Percentiles rank a stretch among this genome's conserved stretches.
These are phyloP conservation scores for Boleophthalmus pectinirostris DNA, from an alignment of 2,113 vertebrate genomes.

Conservation along the genomic window DNA sequence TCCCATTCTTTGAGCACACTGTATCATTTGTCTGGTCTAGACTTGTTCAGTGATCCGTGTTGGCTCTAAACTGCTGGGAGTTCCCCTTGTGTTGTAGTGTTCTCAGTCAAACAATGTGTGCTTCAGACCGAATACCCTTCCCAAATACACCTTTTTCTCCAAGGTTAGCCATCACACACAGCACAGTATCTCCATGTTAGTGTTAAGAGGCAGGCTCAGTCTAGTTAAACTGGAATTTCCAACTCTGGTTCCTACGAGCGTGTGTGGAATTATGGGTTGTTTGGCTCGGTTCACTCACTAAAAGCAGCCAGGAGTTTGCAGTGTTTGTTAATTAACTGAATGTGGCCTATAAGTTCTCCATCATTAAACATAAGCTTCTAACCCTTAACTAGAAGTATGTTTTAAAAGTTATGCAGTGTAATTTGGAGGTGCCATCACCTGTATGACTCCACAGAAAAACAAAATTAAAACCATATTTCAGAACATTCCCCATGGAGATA, in stretches of 20 bases:
- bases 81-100: constrained; percentile 54
- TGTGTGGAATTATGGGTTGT: constrained; percentile 11
- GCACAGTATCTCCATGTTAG: neutral
- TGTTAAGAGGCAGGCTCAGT: constrained; percentile 15
- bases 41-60: constrained; percentile 59
- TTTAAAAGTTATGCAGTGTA: too few relatives aligned
- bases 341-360: neutral
- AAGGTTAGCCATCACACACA: constrained; percentile 45
- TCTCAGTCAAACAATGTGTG: constrained; percentile 20
- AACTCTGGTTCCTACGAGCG: neutral
- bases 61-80: constrained; percentile 58
- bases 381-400: neutral
- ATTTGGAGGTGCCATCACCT: too few relatives aligned
- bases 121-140: constrained; percentile 22
- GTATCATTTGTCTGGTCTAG: constrained; percentile 64
- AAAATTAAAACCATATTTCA: too few relatives aligned
- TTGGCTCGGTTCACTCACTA: neutral
- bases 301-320: neutral
- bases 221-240: constrained; percentile 33
- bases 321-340: constrained; percentile 7
- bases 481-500: too few relatives aligned
- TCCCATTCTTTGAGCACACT: constrained; percentile 34
- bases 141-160: constrained; percentile 27
- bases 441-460: too few relatives aligned
- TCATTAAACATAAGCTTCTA: neutral